A percentile compares a stretch with the other conserved stretches of the same genome.
Conservation (phyloP, 1,140 invertebrate species). For the Lasioglossum albipes region DNA sequence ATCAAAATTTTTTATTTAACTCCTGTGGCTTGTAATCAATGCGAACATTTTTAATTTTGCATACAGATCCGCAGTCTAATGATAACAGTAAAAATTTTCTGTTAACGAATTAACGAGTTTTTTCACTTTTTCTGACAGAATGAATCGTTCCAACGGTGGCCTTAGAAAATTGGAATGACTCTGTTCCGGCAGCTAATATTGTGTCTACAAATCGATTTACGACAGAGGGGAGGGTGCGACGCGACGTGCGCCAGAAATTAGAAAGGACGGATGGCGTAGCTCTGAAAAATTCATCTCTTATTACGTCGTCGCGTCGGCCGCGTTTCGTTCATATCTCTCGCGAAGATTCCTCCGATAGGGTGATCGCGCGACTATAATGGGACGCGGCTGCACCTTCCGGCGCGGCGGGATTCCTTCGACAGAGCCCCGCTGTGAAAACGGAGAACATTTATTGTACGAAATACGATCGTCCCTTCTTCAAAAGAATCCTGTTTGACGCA, state of each 20-base stretch:
- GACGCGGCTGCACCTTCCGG: constrained; percentile 20
- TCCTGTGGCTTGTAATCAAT: too few relatives aligned
- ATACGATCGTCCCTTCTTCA: constrained; percentile 44
- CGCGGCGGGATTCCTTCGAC: constrained; percentile 17
- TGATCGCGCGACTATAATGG: constrained; percentile 43
- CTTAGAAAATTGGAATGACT: too few relatives aligned
- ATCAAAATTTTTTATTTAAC: too few relatives aligned
- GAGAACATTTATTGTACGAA: constrained; percentile 57
- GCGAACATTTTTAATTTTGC: too few relatives aligned
- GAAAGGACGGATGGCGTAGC: background rate
- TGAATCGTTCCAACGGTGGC: too few relatives aligned
- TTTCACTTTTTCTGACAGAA: too few relatives aligned
- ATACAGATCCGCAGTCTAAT: too few relatives aligned
- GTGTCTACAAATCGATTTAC: too few relatives aligned
- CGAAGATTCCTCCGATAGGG: constrained; percentile 15
- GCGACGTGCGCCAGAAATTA: background rate
- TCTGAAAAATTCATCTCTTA: constrained; percentile 43
- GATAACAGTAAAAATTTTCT: too few relatives aligned
- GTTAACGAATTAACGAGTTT: too few relatives aligned
- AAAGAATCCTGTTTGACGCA: constrained; percentile 46
- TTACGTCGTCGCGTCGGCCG: constrained; percentile 19
- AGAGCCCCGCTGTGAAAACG: constrained; percentile 38
- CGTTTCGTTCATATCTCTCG: constrained; percentile 26
- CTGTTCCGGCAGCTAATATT: too few relatives aligned
- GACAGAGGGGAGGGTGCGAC: background rate